Base-by-base conservation (phyloP, 1,140 invertebrate species). In the Maconellicoccus hirsutus region DNA sequence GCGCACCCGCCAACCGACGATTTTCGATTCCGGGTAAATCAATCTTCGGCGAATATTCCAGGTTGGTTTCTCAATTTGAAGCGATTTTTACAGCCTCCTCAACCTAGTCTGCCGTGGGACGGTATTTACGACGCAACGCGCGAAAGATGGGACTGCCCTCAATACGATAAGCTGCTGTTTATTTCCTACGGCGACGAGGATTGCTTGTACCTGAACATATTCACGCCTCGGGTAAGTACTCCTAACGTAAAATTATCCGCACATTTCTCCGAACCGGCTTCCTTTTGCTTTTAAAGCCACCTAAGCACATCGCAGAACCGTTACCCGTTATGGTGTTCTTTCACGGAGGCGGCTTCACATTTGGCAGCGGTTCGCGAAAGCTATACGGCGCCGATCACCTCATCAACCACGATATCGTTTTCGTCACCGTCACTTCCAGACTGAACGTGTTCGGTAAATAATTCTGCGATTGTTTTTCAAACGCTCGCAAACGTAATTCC, bases 321-420 rank as follows among this genome's bases (percentile, higher is more conserved):
- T 12, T 33, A 72, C 80, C 86, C 1, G 85, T 87, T 0, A 84
- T 89, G 82, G 81, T 89, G 0, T 87, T 80, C 75, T 80, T 89
- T n/a, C 85, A 88, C 73, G 84, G 84, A n/a, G 87, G 87, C 70
- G 83, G 77, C 0, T 88, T 83, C 75, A 6, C 1, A 6, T 72
- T 74, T 1, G 86, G 86, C 12, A 82, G 82, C 16, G 83, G 29
- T 6, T 33, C 29, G 4, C 3, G 29, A 33, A 33, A 33, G 12
- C 12, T 33, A 33, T 33, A 33, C 12, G 29, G 29, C 12, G 29
- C 29, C 3, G 29, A 33, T 33, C 12, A 6, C 12, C 29, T 33
- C 4, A 33, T 33, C 3, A 12, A 33, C 12, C 29, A 33, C 29
- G 29, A 33, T 33, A 12, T 33, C 29, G 12, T 33, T 33, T 12